Evolutionary conservation across 37 sponge, comb jelly and placozoan species (phyloP).

Genomic region (Dysidea cf. avara): DNA sequence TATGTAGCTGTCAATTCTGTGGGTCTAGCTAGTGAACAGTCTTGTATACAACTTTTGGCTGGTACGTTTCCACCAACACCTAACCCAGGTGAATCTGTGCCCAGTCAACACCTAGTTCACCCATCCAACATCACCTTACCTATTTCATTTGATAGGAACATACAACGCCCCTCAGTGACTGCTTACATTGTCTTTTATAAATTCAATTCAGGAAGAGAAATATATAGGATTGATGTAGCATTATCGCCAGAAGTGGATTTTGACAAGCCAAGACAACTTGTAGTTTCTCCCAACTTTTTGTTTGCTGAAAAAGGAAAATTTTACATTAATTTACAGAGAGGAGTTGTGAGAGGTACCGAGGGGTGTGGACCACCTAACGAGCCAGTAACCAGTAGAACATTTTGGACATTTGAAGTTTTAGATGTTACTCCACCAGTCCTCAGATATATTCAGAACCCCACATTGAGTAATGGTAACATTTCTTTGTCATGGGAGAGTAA

Average conservation of each 20-base stretch:
- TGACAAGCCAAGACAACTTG: neutral
- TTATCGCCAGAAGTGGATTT: constrained; percentile 21
- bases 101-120: constrained; percentile 13
- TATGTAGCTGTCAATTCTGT: constrained; percentile 28
- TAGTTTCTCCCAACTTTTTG: constrained; percentile 5
- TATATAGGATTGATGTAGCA: constrained; percentile 25
- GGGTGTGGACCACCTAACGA: constrained; percentile 41
- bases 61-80: constrained; percentile 16
- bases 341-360: too few relatives aligned
- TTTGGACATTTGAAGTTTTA: too few relatives aligned
- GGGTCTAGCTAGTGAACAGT: constrained; percentile 27
- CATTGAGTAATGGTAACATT: constrained; percentile 20
- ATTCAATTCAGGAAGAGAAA: neutral
- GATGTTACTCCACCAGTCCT: constrained; percentile 37
- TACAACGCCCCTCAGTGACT: constrained; percentile 17
- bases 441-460: neutral
- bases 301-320: constrained; percentile 20
- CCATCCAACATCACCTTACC: constrained; percentile 13
- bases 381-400: constrained; percentile 26
- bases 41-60: constrained; percentile 25
- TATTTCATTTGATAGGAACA: constrained; percentile 11
- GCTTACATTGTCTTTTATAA: constrained; percentile 19
- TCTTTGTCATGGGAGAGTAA: too few relatives aligned
- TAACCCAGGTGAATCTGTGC: neutral
- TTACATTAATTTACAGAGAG: constrained; percentile 25